phyloP scores from a whole-genome alignment of 1,140 invertebrate species.

The Oscheius sp. region DNA sequence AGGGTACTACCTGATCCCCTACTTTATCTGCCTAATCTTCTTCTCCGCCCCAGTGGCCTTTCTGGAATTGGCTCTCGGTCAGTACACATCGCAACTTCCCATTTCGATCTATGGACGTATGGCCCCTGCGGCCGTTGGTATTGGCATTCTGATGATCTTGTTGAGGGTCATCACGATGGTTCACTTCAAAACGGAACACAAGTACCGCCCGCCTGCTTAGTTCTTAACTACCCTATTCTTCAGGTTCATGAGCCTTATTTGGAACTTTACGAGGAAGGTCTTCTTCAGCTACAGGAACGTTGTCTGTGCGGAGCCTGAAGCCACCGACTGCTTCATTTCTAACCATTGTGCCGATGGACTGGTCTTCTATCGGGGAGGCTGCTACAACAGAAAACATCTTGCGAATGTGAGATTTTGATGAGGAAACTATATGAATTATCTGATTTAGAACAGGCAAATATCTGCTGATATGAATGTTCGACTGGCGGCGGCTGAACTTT shows the following conservation, averaged over 20 bases:
- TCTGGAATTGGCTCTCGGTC: not conserved
- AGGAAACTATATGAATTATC: not conserved
- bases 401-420: not conserved
- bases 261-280: not conserved
- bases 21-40: not conserved
- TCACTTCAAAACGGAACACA: not conserved
- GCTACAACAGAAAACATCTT: not conserved
- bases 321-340: not conserved
- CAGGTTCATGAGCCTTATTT: not conserved
- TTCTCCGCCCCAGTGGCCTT: not conserved
- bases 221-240: not conserved
- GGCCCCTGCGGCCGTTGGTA: not conserved
- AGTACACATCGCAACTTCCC: not conserved
- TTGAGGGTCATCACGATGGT: not conserved
- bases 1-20: not conserved
- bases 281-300: not conserved
- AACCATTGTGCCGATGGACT: not conserved
- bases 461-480: not conserved
- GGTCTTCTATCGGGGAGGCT: not conserved
- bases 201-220: not conserved
- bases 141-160: not conserved
- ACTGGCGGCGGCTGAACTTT: not conserved
- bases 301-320: not conserved
- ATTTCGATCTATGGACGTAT: not conserved
- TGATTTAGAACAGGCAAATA: not conserved